A percentile compares a stretch with the other conserved stretches of the same genome.
phyloP scores from a whole-genome alignment of 1,140 invertebrate genomes.

The Bacillus rossius region DNA sequence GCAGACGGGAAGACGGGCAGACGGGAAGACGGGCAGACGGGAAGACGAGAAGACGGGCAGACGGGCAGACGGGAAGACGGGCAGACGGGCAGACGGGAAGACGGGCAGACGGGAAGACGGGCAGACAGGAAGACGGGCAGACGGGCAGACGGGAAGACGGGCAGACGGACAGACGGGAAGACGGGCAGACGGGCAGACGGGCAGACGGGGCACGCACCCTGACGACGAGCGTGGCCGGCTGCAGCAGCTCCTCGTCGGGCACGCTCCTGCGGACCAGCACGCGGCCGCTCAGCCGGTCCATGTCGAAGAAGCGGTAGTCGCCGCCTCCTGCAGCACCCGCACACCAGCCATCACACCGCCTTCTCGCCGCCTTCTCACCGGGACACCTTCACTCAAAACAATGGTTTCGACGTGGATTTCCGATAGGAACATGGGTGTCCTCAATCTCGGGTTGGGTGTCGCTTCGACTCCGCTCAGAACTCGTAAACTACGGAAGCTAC shows the following conservation, averaged over 20 bases:
- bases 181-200: slow-evolving; percentile 23
- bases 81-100: background rate
- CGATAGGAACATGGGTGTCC: no score
- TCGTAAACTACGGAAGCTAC: no score
- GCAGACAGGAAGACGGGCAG: slow-evolving; percentile 19
- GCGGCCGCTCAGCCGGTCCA: slow-evolving; percentile 55
- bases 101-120: slow-evolving; percentile 9
- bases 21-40: background rate
- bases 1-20: background rate
- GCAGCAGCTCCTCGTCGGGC: slow-evolving; percentile 52
- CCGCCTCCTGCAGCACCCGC: slow-evolving; percentile 38
- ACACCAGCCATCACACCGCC: no score
- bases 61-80: background rate
- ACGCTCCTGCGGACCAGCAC: slow-evolving; percentile 55
- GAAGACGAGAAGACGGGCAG: background rate
- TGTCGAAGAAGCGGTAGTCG: slow-evolving; percentile 45
- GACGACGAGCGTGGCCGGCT: slow-evolving; percentile 70
- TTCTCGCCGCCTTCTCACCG: no score
- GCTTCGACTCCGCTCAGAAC: no score
- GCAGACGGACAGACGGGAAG: slow-evolving; percentile 23
- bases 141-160: slow-evolving; percentile 21
- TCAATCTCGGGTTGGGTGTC: no score
- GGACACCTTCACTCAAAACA: no score
- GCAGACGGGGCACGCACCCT: slow-evolving; percentile 40
- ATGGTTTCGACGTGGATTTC: no score